These are phyloP conservation scores for Rhagonycha lutea DNA, from an alignment of 2,888 invertebrate species.

Conservation along the genomic window DNA sequence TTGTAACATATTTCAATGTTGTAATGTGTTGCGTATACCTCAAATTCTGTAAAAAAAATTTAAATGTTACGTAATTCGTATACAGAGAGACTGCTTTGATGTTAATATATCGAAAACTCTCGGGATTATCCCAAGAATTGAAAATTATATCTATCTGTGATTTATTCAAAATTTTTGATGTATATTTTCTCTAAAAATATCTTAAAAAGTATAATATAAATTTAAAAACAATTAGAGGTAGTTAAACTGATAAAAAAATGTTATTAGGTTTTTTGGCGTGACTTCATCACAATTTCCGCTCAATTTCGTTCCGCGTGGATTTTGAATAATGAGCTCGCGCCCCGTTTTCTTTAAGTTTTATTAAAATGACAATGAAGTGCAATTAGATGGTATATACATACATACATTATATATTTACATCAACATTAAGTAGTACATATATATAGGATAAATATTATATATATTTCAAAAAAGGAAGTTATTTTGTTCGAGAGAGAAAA, in stretches of 20 bases:
- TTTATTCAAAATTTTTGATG: constrained; percentile 64
- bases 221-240: constrained; percentile 55
- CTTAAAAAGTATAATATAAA: constrained; percentile 57
- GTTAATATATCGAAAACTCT: constrained; percentile 45
- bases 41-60: constrained; percentile 52
- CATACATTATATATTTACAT: constrained; percentile 60
- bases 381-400: constrained; percentile 65
- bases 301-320: constrained; percentile 19
- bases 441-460: constrained; percentile 57
- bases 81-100: constrained; percentile 54
- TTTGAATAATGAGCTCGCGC: constrained; percentile 21
- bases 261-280: constrained; percentile 29
- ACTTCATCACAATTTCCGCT: constrained; percentile 21
- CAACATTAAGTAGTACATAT: constrained; percentile 58
- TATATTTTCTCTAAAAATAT: constrained; percentile 64
- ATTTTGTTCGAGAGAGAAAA: constrained; percentile 70
- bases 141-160: constrained; percentile 63
- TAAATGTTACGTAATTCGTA: constrained; percentile 39
- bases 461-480: constrained; percentile 59
- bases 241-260: constrained; percentile 50
- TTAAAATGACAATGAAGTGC: constrained; percentile 63
- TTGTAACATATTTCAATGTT: constrained; percentile 48
- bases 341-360: constrained; percentile 49
- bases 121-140: constrained; percentile 48
- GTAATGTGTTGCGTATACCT: constrained; percentile 62